Evolutionary conservation across 2,888 invertebrate species (phyloP).

Genomic region (Hirtodrosophila cameraria): DNA sequence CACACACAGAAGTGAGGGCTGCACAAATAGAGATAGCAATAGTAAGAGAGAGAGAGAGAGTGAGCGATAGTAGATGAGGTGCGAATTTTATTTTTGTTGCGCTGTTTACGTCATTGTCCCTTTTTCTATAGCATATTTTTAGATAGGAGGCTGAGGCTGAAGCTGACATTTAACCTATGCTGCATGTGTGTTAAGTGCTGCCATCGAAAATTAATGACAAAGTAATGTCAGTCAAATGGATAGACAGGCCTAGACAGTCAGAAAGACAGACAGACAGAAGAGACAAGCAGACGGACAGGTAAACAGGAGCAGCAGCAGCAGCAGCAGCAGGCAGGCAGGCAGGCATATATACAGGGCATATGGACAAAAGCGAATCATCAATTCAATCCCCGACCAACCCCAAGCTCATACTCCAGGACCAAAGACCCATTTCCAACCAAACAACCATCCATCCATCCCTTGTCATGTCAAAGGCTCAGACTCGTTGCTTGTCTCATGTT

Average conservation of each 20-base stretch:
- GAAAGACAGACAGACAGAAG: constrained; percentile 25
- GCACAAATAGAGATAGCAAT: background rate
- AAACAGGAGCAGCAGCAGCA: constrained; percentile 19
- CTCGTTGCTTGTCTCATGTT: constrained; percentile 39
- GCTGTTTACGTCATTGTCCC: constrained; percentile 39
- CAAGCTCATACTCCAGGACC: constrained; percentile 5
- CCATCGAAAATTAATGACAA: constrained; percentile 82
- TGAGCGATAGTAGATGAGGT: no score
- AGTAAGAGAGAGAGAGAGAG: background rate
- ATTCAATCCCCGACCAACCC: constrained; percentile 38
- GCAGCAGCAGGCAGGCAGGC: background rate
- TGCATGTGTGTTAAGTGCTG: constrained; percentile 73
- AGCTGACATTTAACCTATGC: constrained; percentile 71
- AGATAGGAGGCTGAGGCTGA: constrained; percentile 36
- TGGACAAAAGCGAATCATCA: constrained; percentile 54
- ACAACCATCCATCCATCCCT: constrained; percentile 68
- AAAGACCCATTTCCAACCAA: constrained; percentile 25
- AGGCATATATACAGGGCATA: constrained; percentile 5
- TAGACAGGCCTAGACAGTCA: constrained; percentile 58
- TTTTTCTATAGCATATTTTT: constrained; percentile 47
- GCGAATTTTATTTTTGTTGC: constrained; percentile 32
- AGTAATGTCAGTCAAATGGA: constrained; percentile 82
- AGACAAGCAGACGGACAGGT: constrained; percentile 32
- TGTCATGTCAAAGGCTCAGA: constrained; percentile 69
- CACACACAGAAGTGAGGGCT: background rate